Evolutionary conservation across 1,140 invertebrate species (phyloP), one percentile per base, ranked within the genome.

Genomic region (Pseudobourletiella spinata): DNA sequence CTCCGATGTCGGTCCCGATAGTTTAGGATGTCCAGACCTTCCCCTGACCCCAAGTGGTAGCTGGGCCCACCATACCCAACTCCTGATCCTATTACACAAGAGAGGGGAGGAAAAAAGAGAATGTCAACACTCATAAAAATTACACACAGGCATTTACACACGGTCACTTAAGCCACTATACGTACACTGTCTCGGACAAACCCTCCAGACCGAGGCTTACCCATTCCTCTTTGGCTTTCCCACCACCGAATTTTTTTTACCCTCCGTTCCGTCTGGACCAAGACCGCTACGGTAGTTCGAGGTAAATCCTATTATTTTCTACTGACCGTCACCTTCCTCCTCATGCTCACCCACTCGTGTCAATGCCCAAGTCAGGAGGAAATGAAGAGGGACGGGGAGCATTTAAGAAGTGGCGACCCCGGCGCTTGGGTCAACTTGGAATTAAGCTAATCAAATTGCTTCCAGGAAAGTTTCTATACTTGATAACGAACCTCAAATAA

Each of bases 11-110:
- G 30, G 28, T 48, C 39, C 25, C 61, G 46, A 52, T 68, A 68
- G 44, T 52, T 44, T 24, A 59, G 32, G 57, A 29, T 54, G 46
- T 69, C 67, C n/a, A 68, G 61, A 42, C 50, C 67, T n/a, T 69
- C 67, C 26, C 67, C 57, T 18, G 67, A 69, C 16, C 67, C 67
- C 20, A 69, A 22, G 67, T 69, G 67, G 62, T 69, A 69, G 43
- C 54, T 56, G 8, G 39, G 50, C 26, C 55, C 65, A 28, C 64
- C 65, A 59, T 54, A 64, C 52, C 68, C 68, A 30, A 67, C 67
- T 29, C 67, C 68, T 26, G 60, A 63, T 48, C 68, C 68, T 69
- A 26, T 25, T 39, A 3, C 4, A 15, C 25, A 58, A 46, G 25
- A n/a, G n/a, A n/a, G n/a, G n/a, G n/a, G n/a, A n/a, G n/a, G n/a